Percentiles rank a stretch among this genome's conserved stretches.
These are phyloP conservation scores for Megalonaias nervosa DNA, from an alignment of 1,140 invertebrate genomes.

Conservation along the genomic window DNA sequence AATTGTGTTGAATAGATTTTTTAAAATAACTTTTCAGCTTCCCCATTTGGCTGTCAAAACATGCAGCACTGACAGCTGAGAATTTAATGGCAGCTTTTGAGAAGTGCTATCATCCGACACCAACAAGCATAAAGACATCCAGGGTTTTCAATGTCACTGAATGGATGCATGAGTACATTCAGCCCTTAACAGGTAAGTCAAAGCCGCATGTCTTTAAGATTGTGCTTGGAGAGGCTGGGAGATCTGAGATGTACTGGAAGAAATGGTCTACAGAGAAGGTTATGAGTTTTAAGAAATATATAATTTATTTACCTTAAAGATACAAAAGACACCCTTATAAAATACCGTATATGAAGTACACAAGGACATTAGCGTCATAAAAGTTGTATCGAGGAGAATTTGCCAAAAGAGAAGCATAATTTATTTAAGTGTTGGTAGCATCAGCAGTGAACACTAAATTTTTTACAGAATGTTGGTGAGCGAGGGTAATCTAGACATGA, in stretches of 20 bases:
- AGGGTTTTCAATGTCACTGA: neutral
- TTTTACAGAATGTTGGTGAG: too few relatives aligned
- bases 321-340: too few relatives aligned
- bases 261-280: constrained; percentile 5
- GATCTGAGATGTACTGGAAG: neutral
- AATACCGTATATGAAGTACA: too few relatives aligned
- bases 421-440: too few relatives aligned
- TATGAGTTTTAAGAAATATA: neutral
- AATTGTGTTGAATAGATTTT: neutral
- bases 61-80: neutral
- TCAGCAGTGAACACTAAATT: too few relatives aligned
- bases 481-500: too few relatives aligned
- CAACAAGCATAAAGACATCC: neutral
- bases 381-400: too few relatives aligned
- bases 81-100: constrained; percentile 9
- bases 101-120: constrained; percentile 5
- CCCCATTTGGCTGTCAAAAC: neutral
- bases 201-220: neutral
- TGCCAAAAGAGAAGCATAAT: too few relatives aligned
- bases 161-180: neutral
- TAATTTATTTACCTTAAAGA: too few relatives aligned
- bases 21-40: neutral
- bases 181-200: neutral
- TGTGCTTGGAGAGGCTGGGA: neutral
- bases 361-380: too few relatives aligned